A percentile compares a stretch with the other conserved stretches of the same genome.
Evolutionary conservation across 2,113 vertebrate species (phyloP).

Genomic region (Micronycteris hirsuta): DNA sequence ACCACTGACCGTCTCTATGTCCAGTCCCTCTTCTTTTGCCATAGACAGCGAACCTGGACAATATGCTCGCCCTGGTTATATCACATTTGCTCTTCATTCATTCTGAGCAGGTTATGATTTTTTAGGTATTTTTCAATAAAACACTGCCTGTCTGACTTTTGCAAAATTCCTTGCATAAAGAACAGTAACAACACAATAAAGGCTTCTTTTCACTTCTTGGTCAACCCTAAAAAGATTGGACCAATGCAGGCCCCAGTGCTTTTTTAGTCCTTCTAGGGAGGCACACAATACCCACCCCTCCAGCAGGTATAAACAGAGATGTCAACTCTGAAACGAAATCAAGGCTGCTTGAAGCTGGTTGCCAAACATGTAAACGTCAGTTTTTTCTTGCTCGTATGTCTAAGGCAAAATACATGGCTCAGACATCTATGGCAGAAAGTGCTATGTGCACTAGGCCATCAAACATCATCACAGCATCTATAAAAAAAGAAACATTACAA

Average conservation of each 20-base stretch:
- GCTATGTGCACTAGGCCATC: neutral
- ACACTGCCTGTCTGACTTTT: neutral
- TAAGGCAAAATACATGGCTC: constrained; percentile 34
- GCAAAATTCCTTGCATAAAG: neutral
- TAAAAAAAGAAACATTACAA: neutral
- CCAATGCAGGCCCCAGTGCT: neutral
- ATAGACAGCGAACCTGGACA: neutral
- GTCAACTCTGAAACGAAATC: constrained; percentile 18
- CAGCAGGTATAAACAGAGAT: neutral
- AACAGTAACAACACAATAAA: constrained; percentile 26
- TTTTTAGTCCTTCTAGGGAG: neutral
- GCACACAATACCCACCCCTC: neutral
- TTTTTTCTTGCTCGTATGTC: neutral
- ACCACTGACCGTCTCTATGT: neutral
- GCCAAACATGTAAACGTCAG: neutral
- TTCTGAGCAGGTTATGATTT: neutral
- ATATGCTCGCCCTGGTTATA: neutral
- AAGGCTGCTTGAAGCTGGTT: neutral
- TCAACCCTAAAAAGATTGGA: constrained; percentile 11
- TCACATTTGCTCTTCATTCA: neutral
- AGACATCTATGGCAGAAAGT: neutral
- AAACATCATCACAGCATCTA: neutral
- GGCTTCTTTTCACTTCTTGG: neutral
- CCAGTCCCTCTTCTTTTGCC: neutral
- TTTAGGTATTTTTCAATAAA: neutral